phyloP scores from a whole-genome alignment of 2,888 invertebrate genomes.

The Harpalus rufipes region DNA sequence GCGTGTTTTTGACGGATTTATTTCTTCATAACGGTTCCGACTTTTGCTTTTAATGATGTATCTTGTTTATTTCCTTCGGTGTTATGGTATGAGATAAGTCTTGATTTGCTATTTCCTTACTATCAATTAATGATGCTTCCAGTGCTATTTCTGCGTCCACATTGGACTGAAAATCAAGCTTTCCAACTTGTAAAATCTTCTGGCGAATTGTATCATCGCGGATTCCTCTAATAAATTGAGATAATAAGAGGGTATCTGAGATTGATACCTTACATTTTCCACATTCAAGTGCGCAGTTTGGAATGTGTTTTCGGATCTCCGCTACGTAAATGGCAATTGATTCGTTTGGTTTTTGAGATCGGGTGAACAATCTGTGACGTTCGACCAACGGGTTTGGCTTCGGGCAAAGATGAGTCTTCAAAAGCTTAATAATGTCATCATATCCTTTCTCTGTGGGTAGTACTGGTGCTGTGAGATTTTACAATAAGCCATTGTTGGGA shows the following conservation, averaged over 20 bases:
- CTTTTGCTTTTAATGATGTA: no score
- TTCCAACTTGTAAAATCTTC: background rate
- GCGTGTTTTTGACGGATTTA: no score
- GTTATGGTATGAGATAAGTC: background rate
- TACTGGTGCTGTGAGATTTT: conserved; percentile 4
- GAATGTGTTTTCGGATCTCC: conserved; percentile 5
- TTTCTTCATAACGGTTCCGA: no score
- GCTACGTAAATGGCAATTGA: conserved; percentile 9
- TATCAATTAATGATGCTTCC: conserved; percentile 11
- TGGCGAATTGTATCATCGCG: conserved; percentile 17
- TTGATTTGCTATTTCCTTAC: background rate
- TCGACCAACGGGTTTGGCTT: conserved; percentile 9
- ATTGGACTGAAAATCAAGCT: background rate
- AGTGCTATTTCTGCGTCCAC: conserved; percentile 3
- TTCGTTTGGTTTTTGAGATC: conserved; percentile 5
- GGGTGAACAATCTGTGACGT: conserved; percentile 3
- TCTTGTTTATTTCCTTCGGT: no score
- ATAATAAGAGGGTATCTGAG: background rate
- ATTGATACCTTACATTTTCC: background rate
- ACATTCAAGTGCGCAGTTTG: conserved; percentile 1
- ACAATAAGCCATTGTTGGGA: no score
- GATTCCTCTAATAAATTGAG: conserved; percentile 16
- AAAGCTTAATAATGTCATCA: background rate
- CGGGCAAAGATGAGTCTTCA: conserved; percentile 4
- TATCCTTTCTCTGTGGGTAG: background rate